phyloP scores from a whole-genome alignment of 2,797 vertebrate species.

The Fratercula arctica region DNA sequence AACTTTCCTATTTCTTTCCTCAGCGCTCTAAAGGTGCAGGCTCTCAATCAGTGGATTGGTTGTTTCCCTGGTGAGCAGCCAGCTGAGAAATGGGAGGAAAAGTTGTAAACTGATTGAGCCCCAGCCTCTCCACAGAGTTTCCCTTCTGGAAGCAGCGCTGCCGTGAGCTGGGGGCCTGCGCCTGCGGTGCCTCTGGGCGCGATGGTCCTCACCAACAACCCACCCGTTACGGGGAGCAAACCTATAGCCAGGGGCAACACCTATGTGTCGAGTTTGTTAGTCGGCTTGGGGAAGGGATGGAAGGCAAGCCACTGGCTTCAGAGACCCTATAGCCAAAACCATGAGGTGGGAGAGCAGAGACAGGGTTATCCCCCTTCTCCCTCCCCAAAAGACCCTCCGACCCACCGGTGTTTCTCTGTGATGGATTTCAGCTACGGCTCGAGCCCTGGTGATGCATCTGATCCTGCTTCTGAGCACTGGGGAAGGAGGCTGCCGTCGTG shows the following conservation, averaged over 20 bases:
- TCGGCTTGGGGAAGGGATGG: background rate
- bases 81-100: conserved; percentile 17
- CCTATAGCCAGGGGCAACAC: background rate
- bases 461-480: background rate
- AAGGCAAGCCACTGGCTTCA: background rate
- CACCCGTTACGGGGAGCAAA: background rate
- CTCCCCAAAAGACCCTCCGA: background rate
- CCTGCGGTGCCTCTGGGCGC: rapidly evolving
- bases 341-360: background rate
- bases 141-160: background rate
- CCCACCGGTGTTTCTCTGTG: background rate
- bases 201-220: background rate
- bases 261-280: background rate
- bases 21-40: background rate
- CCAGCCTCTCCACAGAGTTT: background rate
- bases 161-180: background rate
- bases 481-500: background rate
- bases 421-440: background rate
- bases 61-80: conserved; percentile 10
- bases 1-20: background rate
- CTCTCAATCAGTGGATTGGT: conserved; percentile 15
- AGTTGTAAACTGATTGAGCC: background rate
- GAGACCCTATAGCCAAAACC: background rate
- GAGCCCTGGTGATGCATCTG: background rate
- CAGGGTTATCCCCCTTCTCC: background rate